Evolutionary conservation across 1,140 invertebrate species (phyloP).

Genomic region (Euura saliciscinereae): DNA sequence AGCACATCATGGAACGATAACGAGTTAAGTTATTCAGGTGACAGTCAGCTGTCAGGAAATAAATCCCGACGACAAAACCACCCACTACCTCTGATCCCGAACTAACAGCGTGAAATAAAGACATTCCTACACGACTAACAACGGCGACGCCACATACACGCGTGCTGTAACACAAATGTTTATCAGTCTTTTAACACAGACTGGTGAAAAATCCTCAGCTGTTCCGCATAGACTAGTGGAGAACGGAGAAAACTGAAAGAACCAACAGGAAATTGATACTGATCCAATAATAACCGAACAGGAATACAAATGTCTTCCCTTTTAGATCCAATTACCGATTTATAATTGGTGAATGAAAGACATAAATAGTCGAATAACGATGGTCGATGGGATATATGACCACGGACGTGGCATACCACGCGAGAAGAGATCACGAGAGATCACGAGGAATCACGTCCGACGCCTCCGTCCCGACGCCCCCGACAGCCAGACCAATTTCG

Average conservation of each 20-base stretch:
- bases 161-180: not conserved
- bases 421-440: not conserved
- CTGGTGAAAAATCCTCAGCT: not conserved
- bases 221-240: not conserved
- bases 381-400: no score
- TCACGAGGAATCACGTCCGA: not conserved
- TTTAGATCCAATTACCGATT: no score
- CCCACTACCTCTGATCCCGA: no score
- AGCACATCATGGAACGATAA: not conserved
- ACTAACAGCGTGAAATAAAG: not conserved
- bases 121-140: not conserved
- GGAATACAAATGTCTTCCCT: no score
- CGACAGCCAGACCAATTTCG: constrained; percentile 1
- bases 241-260: no score
- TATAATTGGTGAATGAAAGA: no score
- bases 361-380: no score
- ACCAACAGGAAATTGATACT: no score
- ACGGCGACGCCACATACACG: not conserved
- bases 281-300: no score
- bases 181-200: not conserved
- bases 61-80: not conserved
- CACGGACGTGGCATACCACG: no score
- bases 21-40: not conserved
- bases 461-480: not conserved
- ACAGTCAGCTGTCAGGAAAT: not conserved